Evolutionary conservation across 2,113 vertebrate genomes (phyloP).

Genomic region (Ivindomyrus marchei): DNA sequence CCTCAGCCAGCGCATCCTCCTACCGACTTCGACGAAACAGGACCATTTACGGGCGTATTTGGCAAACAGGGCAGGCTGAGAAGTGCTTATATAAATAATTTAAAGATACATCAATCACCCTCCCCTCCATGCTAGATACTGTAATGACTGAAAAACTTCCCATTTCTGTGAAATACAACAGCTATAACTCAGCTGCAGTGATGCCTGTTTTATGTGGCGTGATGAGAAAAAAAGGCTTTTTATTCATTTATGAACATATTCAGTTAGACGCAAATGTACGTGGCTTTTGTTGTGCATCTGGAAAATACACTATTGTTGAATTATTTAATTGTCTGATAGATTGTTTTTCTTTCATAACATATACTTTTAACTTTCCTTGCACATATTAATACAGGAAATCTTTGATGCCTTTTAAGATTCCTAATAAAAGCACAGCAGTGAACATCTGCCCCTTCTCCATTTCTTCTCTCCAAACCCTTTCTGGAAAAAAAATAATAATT

Average conservation of each 20-base stretch:
- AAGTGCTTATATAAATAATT: background rate
- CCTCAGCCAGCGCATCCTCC: background rate
- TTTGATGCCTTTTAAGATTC: background rate
- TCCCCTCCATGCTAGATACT: background rate
- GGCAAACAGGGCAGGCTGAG: background rate
- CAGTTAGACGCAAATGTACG: background rate
- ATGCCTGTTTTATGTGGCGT: background rate
- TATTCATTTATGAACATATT: conserved; percentile 4
- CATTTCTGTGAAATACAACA: background rate
- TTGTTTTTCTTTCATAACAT: background rate
- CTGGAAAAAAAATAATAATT: background rate
- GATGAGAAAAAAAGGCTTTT: background rate
- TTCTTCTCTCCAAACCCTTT: background rate
- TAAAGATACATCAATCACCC: background rate
- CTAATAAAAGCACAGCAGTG: background rate
- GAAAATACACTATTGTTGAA: background rate
- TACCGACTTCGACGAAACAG: background rate
- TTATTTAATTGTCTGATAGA: background rate
- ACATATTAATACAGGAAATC: background rate
- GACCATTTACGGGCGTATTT: background rate
- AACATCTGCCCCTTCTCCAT: background rate
- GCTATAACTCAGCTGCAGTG: background rate
- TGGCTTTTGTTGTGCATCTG: background rate
- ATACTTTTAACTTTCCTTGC: background rate
- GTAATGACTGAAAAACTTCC: conserved; percentile 4